Evolutionary conservation across 2,113 vertebrate genomes (phyloP), one percentile per base, ranked within the genome.

Genomic region (Zosterops hypoxanthus): DNA sequence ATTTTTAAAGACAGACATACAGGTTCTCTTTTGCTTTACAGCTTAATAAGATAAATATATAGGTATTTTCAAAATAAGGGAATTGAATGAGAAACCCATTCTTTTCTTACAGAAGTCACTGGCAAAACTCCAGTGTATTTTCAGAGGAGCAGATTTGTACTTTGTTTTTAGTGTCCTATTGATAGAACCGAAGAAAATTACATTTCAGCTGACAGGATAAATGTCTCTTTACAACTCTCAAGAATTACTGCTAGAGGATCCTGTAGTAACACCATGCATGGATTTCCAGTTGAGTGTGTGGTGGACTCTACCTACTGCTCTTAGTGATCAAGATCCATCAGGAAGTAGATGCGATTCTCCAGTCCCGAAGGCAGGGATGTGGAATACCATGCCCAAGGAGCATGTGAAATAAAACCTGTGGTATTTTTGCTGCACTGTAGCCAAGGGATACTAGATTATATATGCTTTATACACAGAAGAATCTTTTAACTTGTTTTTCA

Each of bases 1-100:
- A 56, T 44, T 83, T 94, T 63, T 84, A 64, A 72, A 81, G 73
- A 46, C 34, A 85, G 70, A 66, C 61, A 55, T 42, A 80, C 42
- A 90, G 55, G 57, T 96, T 90, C 36, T 86, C 36, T 72, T 77
- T 71, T 71, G 49, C 72, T 93, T 94, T 86, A 79, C 53, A 92
- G n/a, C 31, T 85, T 44, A 90, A 28, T 63, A 64, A 83, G 82
- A 92, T 71, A 91, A 56, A 89, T 23, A 93, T 49, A 46, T 15
- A 44, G 0, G 1, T 47, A 75, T 68, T 90, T 92, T 80, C 44
- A 88, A 92, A 95, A 73, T 4, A 82, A 34, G 13, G 7, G 34
- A 47, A 82, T 5, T 55, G n/a, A 76, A 60, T 83, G 55, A 92
- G 34, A 28, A 59, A 57, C 24, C 31, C 24, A 25, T 60, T 77